Evolutionary conservation across 2,113 vertebrate genomes (phyloP), one percentile per base, ranked within the genome.

Genomic region (Upupa epops): DNA sequence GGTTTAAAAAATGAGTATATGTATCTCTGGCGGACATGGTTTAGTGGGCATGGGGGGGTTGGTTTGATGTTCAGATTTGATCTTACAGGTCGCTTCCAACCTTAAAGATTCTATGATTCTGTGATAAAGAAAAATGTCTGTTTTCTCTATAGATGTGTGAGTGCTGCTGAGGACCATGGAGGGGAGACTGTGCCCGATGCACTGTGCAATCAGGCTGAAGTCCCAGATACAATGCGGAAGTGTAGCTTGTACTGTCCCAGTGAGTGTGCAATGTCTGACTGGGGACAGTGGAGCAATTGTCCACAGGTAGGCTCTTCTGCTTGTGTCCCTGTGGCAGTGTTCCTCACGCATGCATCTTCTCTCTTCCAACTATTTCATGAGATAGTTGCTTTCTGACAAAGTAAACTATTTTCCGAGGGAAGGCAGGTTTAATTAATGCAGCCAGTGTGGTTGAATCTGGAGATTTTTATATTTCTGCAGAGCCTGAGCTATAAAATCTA

Each of bases 231-330:
- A 83, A 97, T 87, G 34, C 99, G 98, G 91, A 97, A 98, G 66
- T 99, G 99, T 81, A 97, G 95, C 46, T 94, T 99, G 73, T 97
- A 98, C 69, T 99, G 99, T 81, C 98, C 98, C 72, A 97, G 81
- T 29, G 98, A 99, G 89, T 99, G 99, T 54, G 99, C 98, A 8
- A 95, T 98, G 96, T 98, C 98, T 26, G 96, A 98, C 28, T 99
- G 99, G 99, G 98, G 98, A 80, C 96, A 94, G 2, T 99, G 99
- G 99, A 99, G 97, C 97, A 89, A 52, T 11, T 99, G 99, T 91
- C 97, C 98, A 3, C 97, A 97, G 98, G 99, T 99, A 98, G 97
- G 95, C 58, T 81, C 17, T 25, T 34, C 87, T 72, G 72, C 72
- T 70, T 5, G 2, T 24, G 29, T 45, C 74, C 49, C 54, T 16